Evolutionary conservation across 2,797 vertebrate species (phyloP).

Genomic region (Sebastes kiyomatsui): DNA sequence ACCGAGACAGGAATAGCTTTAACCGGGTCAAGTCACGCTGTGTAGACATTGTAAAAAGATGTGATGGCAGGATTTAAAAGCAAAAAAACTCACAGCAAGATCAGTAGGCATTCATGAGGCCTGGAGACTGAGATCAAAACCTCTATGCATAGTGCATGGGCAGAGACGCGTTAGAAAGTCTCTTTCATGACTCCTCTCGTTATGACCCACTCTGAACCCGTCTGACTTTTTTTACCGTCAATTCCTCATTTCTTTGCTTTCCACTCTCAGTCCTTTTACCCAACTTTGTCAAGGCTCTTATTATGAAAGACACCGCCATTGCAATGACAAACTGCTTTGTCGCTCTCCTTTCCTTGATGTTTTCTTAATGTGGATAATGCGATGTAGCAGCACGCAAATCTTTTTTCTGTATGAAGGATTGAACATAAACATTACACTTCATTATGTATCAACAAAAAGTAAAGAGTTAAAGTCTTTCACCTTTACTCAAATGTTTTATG

Average conservation of each 20-base stretch:
- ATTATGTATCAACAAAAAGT: neutral
- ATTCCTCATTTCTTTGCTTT: slow-evolving; percentile 24
- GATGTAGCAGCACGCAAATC: slow-evolving; percentile 17
- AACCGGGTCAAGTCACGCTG: slow-evolving; percentile 43
- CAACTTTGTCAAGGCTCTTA: slow-evolving; percentile 10
- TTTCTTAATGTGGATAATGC: slow-evolving; percentile 22
- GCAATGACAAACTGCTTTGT: slow-evolving; percentile 13
- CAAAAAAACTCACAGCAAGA: slow-evolving; percentile 41
- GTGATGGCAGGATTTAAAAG: slow-evolving; percentile 44
- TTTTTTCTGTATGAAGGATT: neutral
- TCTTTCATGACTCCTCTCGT: slow-evolving; percentile 59
- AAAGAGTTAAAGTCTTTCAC: neutral
- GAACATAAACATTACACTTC: slow-evolving; percentile 9
- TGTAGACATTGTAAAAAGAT: slow-evolving; percentile 52
- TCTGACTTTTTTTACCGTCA: slow-evolving; percentile 24
- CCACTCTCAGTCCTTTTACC: neutral
- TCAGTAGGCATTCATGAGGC: slow-evolving; percentile 34
- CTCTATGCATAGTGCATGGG: slow-evolving; percentile 23
- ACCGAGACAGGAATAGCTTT: slow-evolving; percentile 32
- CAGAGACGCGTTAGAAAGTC: slow-evolving; percentile 38
- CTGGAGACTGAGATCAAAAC: slow-evolving; percentile 60
- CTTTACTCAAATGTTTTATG: neutral
- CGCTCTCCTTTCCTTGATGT: slow-evolving; percentile 5
- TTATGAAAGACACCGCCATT: neutral
- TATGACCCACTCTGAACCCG: slow-evolving; percentile 30